phyloP scores from a whole-genome alignment of 2,113 vertebrate species.

The Pelobates fuscus region DNA sequence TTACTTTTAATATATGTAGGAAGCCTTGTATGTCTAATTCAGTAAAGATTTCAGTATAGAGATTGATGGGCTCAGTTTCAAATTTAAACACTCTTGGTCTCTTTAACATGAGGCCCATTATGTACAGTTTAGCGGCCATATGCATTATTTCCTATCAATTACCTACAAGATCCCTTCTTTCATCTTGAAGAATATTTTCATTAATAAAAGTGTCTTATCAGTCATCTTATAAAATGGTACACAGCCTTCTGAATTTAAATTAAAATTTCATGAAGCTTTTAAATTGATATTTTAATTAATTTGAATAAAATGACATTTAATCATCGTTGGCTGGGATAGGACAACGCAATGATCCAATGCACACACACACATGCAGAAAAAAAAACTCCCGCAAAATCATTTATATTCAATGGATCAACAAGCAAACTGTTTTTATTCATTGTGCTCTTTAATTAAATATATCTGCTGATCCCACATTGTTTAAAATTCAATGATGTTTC shows the following conservation, averaged over 20 bases:
- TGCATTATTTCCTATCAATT: conserved; percentile 3
- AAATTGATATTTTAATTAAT: conserved; percentile 68
- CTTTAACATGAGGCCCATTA: conserved; percentile 26
- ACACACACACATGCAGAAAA: neutral
- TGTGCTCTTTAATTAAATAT: conserved; percentile 46
- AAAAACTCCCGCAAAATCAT: neutral
- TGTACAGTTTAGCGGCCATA: conserved; percentile 21
- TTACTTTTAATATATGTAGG: neutral
- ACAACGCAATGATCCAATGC: conserved; percentile 33
- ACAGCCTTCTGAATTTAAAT: conserved; percentile 66
- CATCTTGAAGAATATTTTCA: conserved; percentile 51
- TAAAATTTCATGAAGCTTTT: conserved; percentile 65
- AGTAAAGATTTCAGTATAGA: accelerated
- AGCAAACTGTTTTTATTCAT: conserved; percentile 11
- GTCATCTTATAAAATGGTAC: conserved; percentile 64
- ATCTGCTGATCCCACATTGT: conserved; percentile 45
- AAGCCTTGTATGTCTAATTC: neutral
- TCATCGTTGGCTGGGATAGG: conserved; percentile 52
- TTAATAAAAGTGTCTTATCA: conserved; percentile 57
- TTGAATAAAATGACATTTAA: conserved; percentile 67
- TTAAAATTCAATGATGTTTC: conserved; percentile 49
- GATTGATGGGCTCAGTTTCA: neutral
- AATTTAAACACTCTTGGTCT: neutral
- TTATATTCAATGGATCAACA: conserved; percentile 22
- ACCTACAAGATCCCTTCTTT: neutral